phyloP scores from a whole-genome alignment of 1,140 invertebrate species.

The Tetragonula clypearis region DNA sequence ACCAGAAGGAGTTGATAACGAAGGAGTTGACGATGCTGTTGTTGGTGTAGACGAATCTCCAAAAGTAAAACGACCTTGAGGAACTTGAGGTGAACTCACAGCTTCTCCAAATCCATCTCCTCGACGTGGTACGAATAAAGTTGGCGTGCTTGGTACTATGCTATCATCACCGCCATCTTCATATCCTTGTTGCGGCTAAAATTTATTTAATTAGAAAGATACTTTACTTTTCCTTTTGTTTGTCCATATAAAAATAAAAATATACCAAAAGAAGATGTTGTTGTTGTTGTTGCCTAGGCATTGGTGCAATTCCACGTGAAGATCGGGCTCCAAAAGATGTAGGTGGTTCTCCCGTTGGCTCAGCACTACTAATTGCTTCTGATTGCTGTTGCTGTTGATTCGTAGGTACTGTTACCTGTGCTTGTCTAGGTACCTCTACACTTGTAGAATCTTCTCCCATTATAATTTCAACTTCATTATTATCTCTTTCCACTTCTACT shows the following conservation, averaged over 20 bases:
- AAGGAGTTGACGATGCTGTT: conserved; percentile 73
- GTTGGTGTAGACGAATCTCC: conserved; percentile 81
- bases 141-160: conserved; percentile 95
- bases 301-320: conserved; percentile 77
- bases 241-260: conserved; percentile 15
- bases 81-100: conserved; percentile 93
- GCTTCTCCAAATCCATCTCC: conserved; percentile 95
- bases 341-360: conserved; percentile 80
- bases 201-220: conserved; percentile 28
- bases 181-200: conserved; percentile 80
- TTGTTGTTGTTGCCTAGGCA: conserved; percentile 78
- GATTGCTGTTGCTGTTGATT: conserved; percentile 79
- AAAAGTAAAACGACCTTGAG: conserved; percentile 89
- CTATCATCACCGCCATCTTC: conserved; percentile 92
- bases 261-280: conserved; percentile 79
- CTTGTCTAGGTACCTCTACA: conserved; percentile 83
- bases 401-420: conserved; percentile 66
- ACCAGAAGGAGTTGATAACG: conserved; percentile 68
- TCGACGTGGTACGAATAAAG: conserved; percentile 90
- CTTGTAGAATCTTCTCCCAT: conserved; percentile 83
- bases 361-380: conserved; percentile 84
- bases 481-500: conserved; percentile 81
- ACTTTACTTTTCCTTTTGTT: neutral
- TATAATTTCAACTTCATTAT: conserved; percentile 87
- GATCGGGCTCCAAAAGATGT: conserved; percentile 78